phyloP scores from a whole-genome alignment of 2,888 invertebrate genomes.

The Heliconius charithonia region DNA sequence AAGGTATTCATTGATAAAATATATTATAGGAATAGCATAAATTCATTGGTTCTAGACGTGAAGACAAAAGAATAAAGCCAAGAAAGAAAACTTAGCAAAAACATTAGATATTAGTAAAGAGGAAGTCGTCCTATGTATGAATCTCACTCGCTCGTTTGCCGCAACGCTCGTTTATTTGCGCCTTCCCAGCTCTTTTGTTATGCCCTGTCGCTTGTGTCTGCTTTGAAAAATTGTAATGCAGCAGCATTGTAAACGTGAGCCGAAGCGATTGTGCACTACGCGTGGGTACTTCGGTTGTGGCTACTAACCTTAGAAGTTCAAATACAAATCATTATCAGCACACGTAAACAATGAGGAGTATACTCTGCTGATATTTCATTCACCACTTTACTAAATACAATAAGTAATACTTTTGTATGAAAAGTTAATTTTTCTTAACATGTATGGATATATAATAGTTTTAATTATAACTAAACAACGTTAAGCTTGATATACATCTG shows the following conservation, averaged over 20 bases:
- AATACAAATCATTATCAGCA: slow-evolving; percentile 12
- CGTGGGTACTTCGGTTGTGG: slow-evolving; percentile 50
- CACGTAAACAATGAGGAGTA: not conserved
- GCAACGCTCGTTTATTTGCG: slow-evolving; percentile 80
- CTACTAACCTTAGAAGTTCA: slow-evolving; percentile 13
- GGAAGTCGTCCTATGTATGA: slow-evolving; percentile 53
- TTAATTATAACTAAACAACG: not conserved
- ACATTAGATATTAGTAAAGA: slow-evolving; percentile 53
- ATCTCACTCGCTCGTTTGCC: slow-evolving; percentile 68
- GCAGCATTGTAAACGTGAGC: slow-evolving; percentile 74
- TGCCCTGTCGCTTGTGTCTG: slow-evolving; percentile 78
- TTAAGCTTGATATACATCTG: not conserved
- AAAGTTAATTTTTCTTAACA: not conserved
- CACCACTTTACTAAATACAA: no score
- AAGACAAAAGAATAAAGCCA: slow-evolving; percentile 36
- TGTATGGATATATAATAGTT: not conserved
- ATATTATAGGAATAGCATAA: not conserved
- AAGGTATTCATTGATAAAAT: not conserved
- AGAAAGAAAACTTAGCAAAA: slow-evolving; percentile 47
- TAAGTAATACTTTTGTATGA: no score
- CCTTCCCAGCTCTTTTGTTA: slow-evolving; percentile 81
- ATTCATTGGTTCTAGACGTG: not conserved
- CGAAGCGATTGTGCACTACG: slow-evolving; percentile 75
- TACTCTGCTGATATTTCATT: not conserved
- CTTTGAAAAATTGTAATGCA: slow-evolving; percentile 82